These are phyloP conservation scores for Eira barbara DNA, from an alignment of 2,113 vertebrate species.

Conservation along the genomic window DNA sequence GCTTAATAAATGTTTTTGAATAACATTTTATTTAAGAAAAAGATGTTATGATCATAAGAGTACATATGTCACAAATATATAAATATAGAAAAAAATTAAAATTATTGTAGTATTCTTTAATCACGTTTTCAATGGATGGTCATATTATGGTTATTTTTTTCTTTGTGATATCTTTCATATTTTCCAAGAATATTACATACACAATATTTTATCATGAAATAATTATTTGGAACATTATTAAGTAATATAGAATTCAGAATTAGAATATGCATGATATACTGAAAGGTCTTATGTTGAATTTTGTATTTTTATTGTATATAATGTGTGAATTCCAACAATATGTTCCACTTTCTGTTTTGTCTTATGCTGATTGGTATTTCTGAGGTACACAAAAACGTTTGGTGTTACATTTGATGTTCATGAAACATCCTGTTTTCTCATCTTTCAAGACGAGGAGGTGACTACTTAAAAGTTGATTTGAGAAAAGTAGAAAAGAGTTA, in stretches of 20 bases:
- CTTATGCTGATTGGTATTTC: background rate
- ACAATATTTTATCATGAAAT: background rate
- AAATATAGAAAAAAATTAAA: background rate
- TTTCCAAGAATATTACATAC: background rate
- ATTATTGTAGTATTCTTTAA: background rate
- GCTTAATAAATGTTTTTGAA: background rate
- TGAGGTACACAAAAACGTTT: background rate
- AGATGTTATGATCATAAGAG: background rate
- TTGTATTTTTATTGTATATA: background rate
- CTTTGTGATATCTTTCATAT: background rate
- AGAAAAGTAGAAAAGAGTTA: background rate
- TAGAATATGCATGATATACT: background rate
- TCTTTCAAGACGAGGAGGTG: background rate
- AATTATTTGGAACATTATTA: background rate
- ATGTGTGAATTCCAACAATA: background rate
- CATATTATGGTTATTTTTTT: background rate
- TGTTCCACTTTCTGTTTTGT: background rate
- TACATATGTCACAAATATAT: background rate
- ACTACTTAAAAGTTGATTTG: background rate
- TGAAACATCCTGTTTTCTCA: background rate
- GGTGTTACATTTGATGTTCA: background rate
- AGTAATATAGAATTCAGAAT: background rate
- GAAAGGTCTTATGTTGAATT: background rate
- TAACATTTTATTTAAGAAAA: background rate
- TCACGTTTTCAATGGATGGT: background rate